Evolutionary conservation across 2,113 vertebrate genomes (phyloP), one percentile per base, ranked within the genome.

Genomic region (Hyperopisus bebe): DNA sequence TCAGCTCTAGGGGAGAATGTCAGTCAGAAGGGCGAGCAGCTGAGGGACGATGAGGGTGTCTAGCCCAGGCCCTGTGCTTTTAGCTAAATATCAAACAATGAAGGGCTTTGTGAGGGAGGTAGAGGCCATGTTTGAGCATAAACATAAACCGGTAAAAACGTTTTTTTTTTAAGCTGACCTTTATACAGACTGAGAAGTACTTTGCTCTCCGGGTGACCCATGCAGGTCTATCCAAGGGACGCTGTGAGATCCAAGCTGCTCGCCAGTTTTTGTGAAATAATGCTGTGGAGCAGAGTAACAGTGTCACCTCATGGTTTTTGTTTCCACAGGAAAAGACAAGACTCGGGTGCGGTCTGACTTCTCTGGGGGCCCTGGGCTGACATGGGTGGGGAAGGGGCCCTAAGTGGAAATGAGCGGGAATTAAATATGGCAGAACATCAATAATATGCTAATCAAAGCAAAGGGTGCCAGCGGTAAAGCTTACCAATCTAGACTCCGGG

Each of bases 21-120:
- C 88, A 88, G 55, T 90, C 66, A 90, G 87, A 87, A 86, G 39
- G 50, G 17, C 44, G 10, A 88, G 91, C 90, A 89, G 74, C 82
- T 87, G 82, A 85, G 87, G 89, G 86, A 31, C 51, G 50, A 55
- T 89, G 70, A 95, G 93, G 94, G 95, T 95, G 94, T 90, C 92
- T 93, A 93, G 93, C 92, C 91, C 92, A 92, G 94, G 91, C 93
- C 94, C 91, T 92, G 92, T 93, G 93, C 94, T 93, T 94, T 94
- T 92, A 91, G 93, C 93, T 93, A 93, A 91, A 94, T 94, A 95
- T 95, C 94, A 95, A 95, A 96, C 95, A 95, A 94, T 95, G 94
- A 95, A 88, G 88, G 46, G 92, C 92, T 93, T 92, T 92, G 93
- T 92, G 55, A 92, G 91, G 92, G 42, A 42, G 66, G 50, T 24